These are phyloP conservation scores for Leucophenga maculata DNA, from an alignment of 2,888 invertebrate species.

Conservation along the genomic window DNA sequence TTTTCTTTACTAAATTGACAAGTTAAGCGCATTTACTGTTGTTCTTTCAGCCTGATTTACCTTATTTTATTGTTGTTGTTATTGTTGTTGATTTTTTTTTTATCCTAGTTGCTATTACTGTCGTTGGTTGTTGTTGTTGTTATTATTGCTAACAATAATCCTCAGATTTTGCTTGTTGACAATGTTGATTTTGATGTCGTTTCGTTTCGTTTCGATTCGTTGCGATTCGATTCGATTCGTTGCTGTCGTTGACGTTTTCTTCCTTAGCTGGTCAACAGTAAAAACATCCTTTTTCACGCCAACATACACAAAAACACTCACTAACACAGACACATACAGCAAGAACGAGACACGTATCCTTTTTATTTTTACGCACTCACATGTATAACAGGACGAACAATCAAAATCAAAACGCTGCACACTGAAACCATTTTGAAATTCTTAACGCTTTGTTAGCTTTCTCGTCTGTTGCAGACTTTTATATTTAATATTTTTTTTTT, in stretches of 20 bases:
- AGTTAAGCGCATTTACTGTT: conserved; percentile 43
- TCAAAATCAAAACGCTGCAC: conserved; percentile 14
- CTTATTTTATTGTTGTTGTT: conserved; percentile 40
- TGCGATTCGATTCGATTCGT: conserved; percentile 17
- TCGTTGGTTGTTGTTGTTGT: conserved; percentile 34
- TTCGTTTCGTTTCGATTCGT: conserved; percentile 1
- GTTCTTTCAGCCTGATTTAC: conserved; percentile 50
- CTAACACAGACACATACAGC: too few relatives aligned
- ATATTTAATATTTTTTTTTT: conserved; percentile 31
- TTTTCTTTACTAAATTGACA: conserved; percentile 39
- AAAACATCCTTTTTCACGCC: background rate
- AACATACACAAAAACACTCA: too few relatives aligned
- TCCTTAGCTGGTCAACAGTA: conserved; percentile 7
- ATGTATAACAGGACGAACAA: conserved; percentile 21
- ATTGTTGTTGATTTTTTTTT: conserved; percentile 43
- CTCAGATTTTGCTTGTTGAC: conserved; percentile 32
- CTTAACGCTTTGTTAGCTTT: conserved; percentile 46
- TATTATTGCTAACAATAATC: conserved; percentile 45
- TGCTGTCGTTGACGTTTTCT: conserved; percentile 1
- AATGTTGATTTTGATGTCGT: conserved; percentile 28
- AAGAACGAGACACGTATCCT: background rate
- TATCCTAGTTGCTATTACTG: conserved; percentile 27
- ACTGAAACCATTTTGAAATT: conserved; percentile 45
- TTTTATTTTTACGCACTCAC: conserved; percentile 19
- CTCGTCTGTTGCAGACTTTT: conserved; percentile 24